Base-by-base conservation (phyloP, 2,797 vertebrate genomes). In the Mus caroli region DNA sequence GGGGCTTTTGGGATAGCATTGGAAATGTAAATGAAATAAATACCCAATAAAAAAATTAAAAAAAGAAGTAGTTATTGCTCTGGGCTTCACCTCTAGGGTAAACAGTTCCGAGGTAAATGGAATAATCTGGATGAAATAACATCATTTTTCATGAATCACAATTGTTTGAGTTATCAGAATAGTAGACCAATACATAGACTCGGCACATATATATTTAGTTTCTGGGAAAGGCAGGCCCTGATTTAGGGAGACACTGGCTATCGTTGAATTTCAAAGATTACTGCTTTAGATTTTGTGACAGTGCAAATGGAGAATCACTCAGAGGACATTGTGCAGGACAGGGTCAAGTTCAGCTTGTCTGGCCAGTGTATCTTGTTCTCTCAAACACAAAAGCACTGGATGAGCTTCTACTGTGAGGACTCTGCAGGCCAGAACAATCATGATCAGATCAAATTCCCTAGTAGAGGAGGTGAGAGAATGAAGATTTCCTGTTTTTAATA, bases 91-190 rank as follows among this genome's bases (percentile, higher is more conserved):
- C 34, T 50, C 28, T 96, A 94, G 88, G 90, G 75, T 46, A 83
- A 90, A 92, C 56, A 86, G 34, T n/a, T 46, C 20, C 7, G 43
- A 94, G 77, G 80, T 85, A 92, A 96, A 92, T 69, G 76, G 88
- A 92, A 94, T 90, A 90, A 95, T 95, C 67, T 94, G 82, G 43
- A 62, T 71, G 90, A 94, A 93, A 89, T 56, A 95, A 88, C 52
- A 54, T 67, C 52, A 40, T 91, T 60, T 76, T 90, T 58, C 83
- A 37, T 90, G 84, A 86, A 89, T 88, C 56, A 22, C 69, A 75
- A 75, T 82, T 43, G 90, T 85, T 60, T 56, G 43, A 78, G 54
- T 93, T 93, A 75, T 31, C 56, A n/a, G 83, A 95, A 91, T 77
- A 56, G 54, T 31, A 91, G 78, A 91, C 71, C 2, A 56, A 3